These are phyloP conservation scores for Conus canariensis DNA, from an alignment of 2,888 invertebrate genomes.

Conservation along the genomic window DNA sequence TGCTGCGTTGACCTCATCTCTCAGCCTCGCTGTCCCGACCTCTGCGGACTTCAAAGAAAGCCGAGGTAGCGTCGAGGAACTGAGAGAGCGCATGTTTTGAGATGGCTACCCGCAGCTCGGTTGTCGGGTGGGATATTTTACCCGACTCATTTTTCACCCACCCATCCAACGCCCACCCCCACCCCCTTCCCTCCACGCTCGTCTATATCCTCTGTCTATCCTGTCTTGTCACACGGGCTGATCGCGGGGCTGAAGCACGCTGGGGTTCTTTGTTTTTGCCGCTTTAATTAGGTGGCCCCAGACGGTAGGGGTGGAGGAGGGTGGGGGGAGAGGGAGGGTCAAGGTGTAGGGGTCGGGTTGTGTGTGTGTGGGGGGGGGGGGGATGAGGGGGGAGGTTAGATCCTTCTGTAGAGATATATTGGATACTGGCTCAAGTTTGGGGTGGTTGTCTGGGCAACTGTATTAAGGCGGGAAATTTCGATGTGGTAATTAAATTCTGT, in stretches of 20 bases:
- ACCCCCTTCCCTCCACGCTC: no score
- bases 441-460: neutral
- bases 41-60: neutral
- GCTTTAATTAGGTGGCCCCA: neutral
- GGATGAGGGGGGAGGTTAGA: neutral
- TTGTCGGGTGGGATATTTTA: neutral
- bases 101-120: neutral
- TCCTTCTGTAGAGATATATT: neutral
- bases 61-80: neutral
- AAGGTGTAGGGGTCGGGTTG: neutral
- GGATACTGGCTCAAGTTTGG: neutral
- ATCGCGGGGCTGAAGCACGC: neutral
- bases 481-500: neutral
- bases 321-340: neutral
- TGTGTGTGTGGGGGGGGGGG: neutral
- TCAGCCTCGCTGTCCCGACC: neutral
- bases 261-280: neutral
- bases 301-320: neutral
- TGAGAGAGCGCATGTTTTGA: neutral
- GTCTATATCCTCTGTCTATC: neutral
- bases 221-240: neutral
- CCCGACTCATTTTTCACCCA: slow-evolving; percentile 6
- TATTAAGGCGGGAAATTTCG: neutral
- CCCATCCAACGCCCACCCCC: no score
- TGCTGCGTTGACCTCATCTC: neutral